Evolutionary conservation across 2,797 vertebrate species (phyloP), one percentile per base, ranked within the genome.

Genomic region (Chrysocyon brachyurus): DNA sequence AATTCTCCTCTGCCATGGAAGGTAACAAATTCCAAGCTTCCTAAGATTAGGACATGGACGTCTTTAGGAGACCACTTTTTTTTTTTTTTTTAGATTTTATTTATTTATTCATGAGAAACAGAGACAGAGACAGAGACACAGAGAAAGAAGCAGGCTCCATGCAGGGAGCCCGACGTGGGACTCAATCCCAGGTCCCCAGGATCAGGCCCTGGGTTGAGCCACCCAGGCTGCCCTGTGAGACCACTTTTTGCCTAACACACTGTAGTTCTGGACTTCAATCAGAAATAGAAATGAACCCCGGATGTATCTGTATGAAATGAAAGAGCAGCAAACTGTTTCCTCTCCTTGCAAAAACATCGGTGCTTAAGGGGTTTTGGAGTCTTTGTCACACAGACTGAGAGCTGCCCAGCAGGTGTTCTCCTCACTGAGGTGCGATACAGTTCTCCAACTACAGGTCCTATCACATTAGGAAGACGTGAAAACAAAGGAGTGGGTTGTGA

Each of bases 251-350:
- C 21, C 64, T 61, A 24, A 22, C 33, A 84, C 49, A 49, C 3
- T 33, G n/a, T 66, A 72, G n/a, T 36, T 70, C 61, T 78, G 73
- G 92, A 87, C 12, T 63, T 96, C 59, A 54, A 26, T 61, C n/a
- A 31, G 81, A 87, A 90, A 63, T 15, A 94, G 95, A 94, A 92
- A 78, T 6, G 15, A 90, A 61, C 57, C 36, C 36, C 63, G 94
- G 92, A 87, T 52, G 22, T 46, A 31, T 56, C 82, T 87, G 12
- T 33, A n/a, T 57, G 63, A 59, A 73, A 54, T 63, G 22, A 40
- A 54, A 94, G 14, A 61, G 68, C 63, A 7, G 24, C 49, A 70
- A 82, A 33, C 26, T 46, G 24, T 59, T 84, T 87, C 33, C 86
- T 70, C 11, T 77, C 17, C 59, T 81, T 85, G 56, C 26, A 72